Percentiles rank a stretch among this genome's conserved stretches.
phyloP scores from a whole-genome alignment of 2,113 vertebrate species.

The Myotis lucifugus region DNA sequence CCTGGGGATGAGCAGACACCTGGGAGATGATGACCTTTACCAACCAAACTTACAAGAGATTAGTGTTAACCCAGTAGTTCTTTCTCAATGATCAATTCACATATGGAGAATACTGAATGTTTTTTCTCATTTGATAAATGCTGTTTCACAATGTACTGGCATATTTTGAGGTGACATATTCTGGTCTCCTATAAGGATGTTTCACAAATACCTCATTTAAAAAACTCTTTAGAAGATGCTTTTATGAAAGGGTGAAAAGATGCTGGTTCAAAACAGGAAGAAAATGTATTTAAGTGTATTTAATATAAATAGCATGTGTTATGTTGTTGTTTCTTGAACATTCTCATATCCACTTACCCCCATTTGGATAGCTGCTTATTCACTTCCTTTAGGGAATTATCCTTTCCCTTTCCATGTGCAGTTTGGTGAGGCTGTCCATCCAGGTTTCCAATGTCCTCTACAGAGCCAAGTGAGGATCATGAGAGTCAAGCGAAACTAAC shows the following conservation, averaged over 20 bases:
- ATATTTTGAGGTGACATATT: not conserved
- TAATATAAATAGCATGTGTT: not conserved
- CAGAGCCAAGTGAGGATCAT: not conserved
- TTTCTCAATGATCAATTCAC: not conserved
- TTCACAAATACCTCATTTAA: too few species aligned
- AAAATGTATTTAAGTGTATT: not conserved
- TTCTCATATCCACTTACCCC: not conserved
- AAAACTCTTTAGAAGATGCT: too few species aligned
- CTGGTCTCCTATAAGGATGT: too few species aligned
- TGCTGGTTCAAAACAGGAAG: not conserved
- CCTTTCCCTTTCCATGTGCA: not conserved
- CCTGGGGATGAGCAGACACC: not conserved
- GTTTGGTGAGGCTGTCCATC: not conserved
- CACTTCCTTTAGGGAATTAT: not conserved
- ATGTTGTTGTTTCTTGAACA: not conserved
- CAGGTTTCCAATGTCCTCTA: not conserved
- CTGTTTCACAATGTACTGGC: not conserved
- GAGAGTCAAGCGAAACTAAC: not conserved
- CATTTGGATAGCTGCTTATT: not conserved
- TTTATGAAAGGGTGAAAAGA: too few species aligned
- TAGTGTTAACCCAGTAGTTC: not conserved
- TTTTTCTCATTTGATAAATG: not conserved
- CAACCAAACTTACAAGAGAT: not conserved
- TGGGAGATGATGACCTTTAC: not conserved
- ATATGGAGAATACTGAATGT: not conserved